Evolutionary conservation across 2,113 vertebrate genomes (phyloP), one percentile per base, ranked within the genome.

Genomic region (Cyanoramphus novaezelandiae): DNA sequence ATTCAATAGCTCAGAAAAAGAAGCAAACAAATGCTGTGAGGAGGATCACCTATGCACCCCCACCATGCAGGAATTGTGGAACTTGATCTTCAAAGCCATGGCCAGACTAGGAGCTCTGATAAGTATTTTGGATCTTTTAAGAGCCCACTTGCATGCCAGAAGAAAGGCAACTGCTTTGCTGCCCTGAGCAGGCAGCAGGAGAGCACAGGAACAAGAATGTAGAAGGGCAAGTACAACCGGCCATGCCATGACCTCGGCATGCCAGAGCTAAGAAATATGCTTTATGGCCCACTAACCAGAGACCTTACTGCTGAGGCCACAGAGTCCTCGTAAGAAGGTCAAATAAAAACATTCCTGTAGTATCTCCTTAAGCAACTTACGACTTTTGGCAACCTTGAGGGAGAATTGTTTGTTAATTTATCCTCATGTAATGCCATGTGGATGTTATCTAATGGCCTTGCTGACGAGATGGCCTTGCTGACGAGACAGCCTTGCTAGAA

Each of bases 201-300:
- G 47, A 95, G 69, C 50, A 81, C 0, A 5, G 75, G 69, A 92
- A 6, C 46, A 96, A 85, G 91, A 97, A 95, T 79, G 88, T 70
- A 87, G 86, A 82, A 89, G 5, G 83, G 62, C 90, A 81, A 85
- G 93, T 62, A 84, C 44, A 85, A 83, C 77, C 13, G 0, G 74
- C 84, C 69, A 37, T 69, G 35, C 69, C 44, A 64, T 53, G 88
- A 93, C 72, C 92, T 27, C 35, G 41, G 47, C 80, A 93, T 72
- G 41, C 65, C 86, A 93, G 49, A 78, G 57, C 62, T 47, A 31
- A 89, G 62, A 82, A 83, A 24, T 13, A 37, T 49, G 52, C 62
- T 86, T 84, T 72, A 89, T 62, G 53, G 83, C 53, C 88, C 86
- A 79, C 62, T 76, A 92, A 71, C 19, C 52, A 62, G 28, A 75